Conservation (phyloP, 1,140 invertebrate genomes). For the Oryzaephilus surinamensis region DNA sequence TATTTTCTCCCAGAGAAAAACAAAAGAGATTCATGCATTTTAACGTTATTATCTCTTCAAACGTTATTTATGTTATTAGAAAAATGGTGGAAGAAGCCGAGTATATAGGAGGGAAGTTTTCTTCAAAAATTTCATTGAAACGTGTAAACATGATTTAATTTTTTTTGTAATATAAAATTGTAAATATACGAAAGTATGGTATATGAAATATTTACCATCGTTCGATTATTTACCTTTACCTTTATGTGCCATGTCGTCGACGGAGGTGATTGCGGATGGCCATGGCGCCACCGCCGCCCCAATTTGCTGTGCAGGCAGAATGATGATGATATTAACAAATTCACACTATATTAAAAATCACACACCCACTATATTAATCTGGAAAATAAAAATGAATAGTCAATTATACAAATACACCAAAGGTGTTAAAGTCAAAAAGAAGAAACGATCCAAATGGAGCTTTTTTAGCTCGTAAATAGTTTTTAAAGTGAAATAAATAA, state of each 20-base stretch:
- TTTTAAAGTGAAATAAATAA: too few species aligned
- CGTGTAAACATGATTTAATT: too few species aligned
- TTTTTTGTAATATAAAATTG: too few species aligned
- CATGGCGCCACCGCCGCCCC: slow-evolving; percentile 52
- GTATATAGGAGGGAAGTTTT: too few species aligned
- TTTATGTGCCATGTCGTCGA: slow-evolving; percentile 52
- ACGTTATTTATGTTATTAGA: slow-evolving; percentile 14
- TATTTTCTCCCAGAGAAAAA: too few species aligned
- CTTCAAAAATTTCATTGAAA: too few species aligned
- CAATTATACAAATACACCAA: neutral
- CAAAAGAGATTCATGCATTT: slow-evolving; percentile 10
- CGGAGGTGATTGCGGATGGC: slow-evolving; percentile 49
- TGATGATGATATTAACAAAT: slow-evolving; percentile 25
- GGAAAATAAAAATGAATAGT: too few species aligned
- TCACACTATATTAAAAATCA: slow-evolving; percentile 7
- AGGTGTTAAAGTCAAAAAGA: too few species aligned
- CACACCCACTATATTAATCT: slow-evolving; percentile 4
- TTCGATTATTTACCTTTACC: slow-evolving; percentile 38
- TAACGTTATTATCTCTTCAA: slow-evolving; percentile 11
- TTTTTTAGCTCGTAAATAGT: too few species aligned
- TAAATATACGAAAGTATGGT: too few species aligned
- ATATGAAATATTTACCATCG: slow-evolving; percentile 9
- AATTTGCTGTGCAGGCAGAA: slow-evolving; percentile 43
- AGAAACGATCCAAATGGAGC: too few species aligned
- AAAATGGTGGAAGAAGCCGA: too few species aligned